Base-by-base conservation (phyloP, 2,797 vertebrate genomes). In the Lindbergichthys nudifrons region DNA sequence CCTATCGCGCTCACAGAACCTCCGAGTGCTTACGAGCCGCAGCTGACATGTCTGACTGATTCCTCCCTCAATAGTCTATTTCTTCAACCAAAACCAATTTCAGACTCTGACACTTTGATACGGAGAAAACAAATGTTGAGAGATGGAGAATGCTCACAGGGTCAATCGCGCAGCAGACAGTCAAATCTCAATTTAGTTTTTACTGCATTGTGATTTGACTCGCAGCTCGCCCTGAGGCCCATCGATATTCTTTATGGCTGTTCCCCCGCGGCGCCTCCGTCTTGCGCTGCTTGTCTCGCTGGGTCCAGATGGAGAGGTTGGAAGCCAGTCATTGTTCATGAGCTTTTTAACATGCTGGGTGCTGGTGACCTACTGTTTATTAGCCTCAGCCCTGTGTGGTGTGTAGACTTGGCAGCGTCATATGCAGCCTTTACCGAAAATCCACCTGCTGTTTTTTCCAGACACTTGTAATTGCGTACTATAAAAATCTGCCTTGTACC, bases 341-440 rank as follows among this genome's bases (percentile, higher is more conserved):
- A 76, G 87, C 82, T 84, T 89, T 92, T 93, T 89, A 91, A 89
- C 90, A 88, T 79, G 77, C 78, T 75, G 82, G 83, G 66, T 82
- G 77, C 84, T 61, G 84, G 80, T 90, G 91, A 93, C 90, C 86
- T 75, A 52, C 54, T 79, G 79, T 93, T 93, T 93, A 92, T 91
- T 90, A 83, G 89, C 77, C 81, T 89, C 78, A 92, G 87, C 90
- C 87, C 87, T 82, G 62, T 56, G 77, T 77, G 81, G 74, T 65
- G 72, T 77, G 65, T 66, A 64, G 68, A 53, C 74, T 87, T 67
- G 82, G 81, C 71, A 79, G 79, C 51, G 50, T 86, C 81, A 65
- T 77, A 59, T 75, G 79, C 63, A 69, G 69, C 61, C 75, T 88
- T 92, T 85, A 84, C 70, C 75, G 67, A 66, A 70, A 56, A 79